Percentiles rank a stretch among this genome's conserved stretches.
Conservation (phyloP, 2,888 invertebrate species). For the Acleris holmiana region DNA sequence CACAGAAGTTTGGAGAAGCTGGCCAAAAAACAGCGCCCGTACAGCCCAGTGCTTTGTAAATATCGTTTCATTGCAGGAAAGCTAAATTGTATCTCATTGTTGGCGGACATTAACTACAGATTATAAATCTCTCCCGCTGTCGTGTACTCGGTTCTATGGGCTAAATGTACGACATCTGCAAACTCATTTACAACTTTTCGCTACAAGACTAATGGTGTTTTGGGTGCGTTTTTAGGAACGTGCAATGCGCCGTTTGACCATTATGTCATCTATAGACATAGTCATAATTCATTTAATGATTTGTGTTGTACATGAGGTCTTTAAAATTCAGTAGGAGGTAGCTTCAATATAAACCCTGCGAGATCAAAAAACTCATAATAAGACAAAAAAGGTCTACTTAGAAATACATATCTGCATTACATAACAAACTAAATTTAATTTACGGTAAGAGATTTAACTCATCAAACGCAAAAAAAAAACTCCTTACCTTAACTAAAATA, state of each 20-base stretch:
- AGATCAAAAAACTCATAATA: too few relatives aligned
- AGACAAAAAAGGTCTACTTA: too few relatives aligned
- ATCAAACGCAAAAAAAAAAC: too few relatives aligned
- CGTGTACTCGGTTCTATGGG: conserved; percentile 47
- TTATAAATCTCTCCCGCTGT: conserved; percentile 72
- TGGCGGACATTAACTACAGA: conserved; percentile 72
- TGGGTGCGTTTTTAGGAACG: conserved; percentile 36
- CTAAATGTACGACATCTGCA: conserved; percentile 48
- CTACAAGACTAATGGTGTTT: conserved; percentile 44
- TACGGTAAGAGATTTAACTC: too few relatives aligned
- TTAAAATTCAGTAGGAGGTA: too few relatives aligned
- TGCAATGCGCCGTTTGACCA: conserved; percentile 3
- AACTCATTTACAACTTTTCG: conserved; percentile 56
- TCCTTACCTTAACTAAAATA: too few relatives aligned
- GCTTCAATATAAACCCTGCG: too few relatives aligned
- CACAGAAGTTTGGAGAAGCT: conserved; percentile 63
- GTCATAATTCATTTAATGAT: too few relatives aligned
- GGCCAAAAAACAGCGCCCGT: conserved; percentile 72
- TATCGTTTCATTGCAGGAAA: conserved; percentile 64
- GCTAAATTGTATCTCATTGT: conserved; percentile 79
- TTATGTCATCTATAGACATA: too few relatives aligned
- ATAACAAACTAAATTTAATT: too few relatives aligned
- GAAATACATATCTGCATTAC: too few relatives aligned
- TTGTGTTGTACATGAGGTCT: too few relatives aligned
- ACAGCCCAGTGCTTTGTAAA: conserved; percentile 67